Evolutionary conservation across 2,888 invertebrate genomes (phyloP), one percentile per base, ranked within the genome.

Genomic region (Drosophila mimetica): DNA sequence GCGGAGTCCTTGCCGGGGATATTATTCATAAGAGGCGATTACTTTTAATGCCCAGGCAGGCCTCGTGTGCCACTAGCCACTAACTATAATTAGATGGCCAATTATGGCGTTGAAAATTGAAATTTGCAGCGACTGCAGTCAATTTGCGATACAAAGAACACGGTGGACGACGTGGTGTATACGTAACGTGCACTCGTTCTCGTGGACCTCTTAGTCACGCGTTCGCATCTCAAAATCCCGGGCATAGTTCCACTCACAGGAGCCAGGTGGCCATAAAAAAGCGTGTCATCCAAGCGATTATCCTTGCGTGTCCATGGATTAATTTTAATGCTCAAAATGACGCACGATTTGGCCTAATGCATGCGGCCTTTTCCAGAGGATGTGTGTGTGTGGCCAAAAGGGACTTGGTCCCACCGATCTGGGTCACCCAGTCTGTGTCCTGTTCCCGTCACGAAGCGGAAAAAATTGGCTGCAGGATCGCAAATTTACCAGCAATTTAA

Each of bases 301-400:
- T 85, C 91, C 75, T 73, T 87, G 53, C 86, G 88, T 65, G 87
- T 89, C 71, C 82, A 84, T 55, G 76, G 78, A 83, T 90, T 90
- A 55, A 87, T 74, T 67, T 76, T 86, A 14, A 92, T 73, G 74
- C 54, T 88, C 73, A 65, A 90, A 92, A 73, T 89, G 89, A 58
- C 78, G 82, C n/a, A 91, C 72, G 66, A 91, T 79, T 65, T 87
- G 81, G 34, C 82, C 86, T 5, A 91, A 42, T 20, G 85, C 89
- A 5, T 86, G 75, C 61, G 34, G 25, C 11, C 30, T 4, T 18
- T 47, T 47, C 32, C 28, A 20, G 5, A 34, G 36, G 9, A 50
- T 39, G 18, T 42, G 22, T 39, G 18, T 42, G 22, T 44, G 44
- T 32, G 8, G 16, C 16, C 13, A 46, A 39, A 18, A 30, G 46